A percentile compares a stretch with the other conserved stretches of the same genome.
These are phyloP conservation scores for Nomada goodeniana DNA, from an alignment of 2,888 invertebrate species.

Conservation along the genomic window DNA sequence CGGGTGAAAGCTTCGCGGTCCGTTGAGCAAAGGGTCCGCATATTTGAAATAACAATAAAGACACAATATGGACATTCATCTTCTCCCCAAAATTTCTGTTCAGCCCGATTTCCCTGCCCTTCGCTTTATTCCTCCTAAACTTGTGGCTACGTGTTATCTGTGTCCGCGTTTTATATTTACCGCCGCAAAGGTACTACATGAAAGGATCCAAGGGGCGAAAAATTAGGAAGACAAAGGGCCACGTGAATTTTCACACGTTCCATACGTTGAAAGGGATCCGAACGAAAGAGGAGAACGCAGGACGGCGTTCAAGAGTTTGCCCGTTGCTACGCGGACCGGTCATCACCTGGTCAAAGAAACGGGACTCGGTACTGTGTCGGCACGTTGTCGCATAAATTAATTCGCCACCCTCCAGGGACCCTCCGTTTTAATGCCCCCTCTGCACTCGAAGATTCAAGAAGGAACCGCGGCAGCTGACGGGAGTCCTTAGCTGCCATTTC, in stretches of 20 bases:
- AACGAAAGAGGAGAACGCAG: slow-evolving; percentile 15
- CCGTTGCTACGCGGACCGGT: slow-evolving; percentile 75
- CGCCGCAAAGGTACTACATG: neutral
- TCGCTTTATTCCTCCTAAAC: neutral
- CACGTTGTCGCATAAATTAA: slow-evolving; percentile 80
- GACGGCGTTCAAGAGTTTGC: slow-evolving; percentile 62
- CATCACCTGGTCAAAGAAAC: slow-evolving; percentile 80
- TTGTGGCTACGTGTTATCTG: no score
- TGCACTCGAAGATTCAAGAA: slow-evolving; percentile 53
- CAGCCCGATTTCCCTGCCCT: slow-evolving; percentile 50
- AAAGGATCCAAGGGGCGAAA: slow-evolving; percentile 55
- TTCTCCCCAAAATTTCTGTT: slow-evolving; percentile 45
- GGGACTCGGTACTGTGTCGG: slow-evolving; percentile 56
- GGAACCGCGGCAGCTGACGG: slow-evolving; percentile 71
- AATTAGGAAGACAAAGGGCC: slow-evolving; percentile 73
- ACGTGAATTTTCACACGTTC: slow-evolving; percentile 79
- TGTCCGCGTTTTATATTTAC: no score
- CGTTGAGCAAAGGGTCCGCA: slow-evolving; percentile 51
- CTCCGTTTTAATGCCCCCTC: slow-evolving; percentile 53
- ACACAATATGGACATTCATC: slow-evolving; percentile 36
- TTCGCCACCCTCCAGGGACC: slow-evolving; percentile 72
- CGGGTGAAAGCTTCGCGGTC: slow-evolving; percentile 36
- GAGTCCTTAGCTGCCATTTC: slow-evolving; percentile 55
- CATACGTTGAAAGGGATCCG: slow-evolving; percentile 41
- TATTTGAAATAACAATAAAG: slow-evolving; percentile 53